Evolutionary conservation across 2,797 vertebrate genomes (phyloP).

Genomic region (Argentina silus): DNA sequence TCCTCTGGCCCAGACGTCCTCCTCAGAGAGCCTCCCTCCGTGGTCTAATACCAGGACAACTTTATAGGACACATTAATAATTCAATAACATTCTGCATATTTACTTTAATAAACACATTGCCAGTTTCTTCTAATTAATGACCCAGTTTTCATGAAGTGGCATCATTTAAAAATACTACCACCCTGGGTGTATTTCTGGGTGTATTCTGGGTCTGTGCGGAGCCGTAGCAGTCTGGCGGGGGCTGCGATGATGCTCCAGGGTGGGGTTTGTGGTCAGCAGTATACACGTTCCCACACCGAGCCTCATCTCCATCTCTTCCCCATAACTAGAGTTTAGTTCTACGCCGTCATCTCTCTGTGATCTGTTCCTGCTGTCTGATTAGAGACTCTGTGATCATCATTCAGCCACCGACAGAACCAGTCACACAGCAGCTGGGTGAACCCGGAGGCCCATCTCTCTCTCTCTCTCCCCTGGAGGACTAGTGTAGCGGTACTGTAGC

Average conservation of each 20-base stretch:
- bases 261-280: constrained; percentile 61
- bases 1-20: constrained; percentile 46
- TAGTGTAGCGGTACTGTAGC: constrained; percentile 41
- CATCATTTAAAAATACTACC: constrained; percentile 66
- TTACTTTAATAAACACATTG: constrained; percentile 60
- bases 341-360: constrained; percentile 11
- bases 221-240: constrained; percentile 48
- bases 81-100: constrained; percentile 58
- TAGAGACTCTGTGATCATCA: constrained; percentile 41
- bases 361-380: constrained; percentile 57
- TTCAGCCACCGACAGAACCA: constrained; percentile 51
- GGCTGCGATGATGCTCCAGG: constrained; percentile 45
- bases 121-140: constrained; percentile 62
- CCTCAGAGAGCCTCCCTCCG: constrained; percentile 32
- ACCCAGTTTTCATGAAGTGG: constrained; percentile 66
- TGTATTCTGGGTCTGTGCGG: constrained; percentile 44
- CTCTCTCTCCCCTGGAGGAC: constrained; percentile 51
- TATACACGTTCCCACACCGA: constrained; percentile 47
- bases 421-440: constrained; percentile 52
- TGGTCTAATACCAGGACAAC: constrained; percentile 46
- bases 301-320: constrained; percentile 9
- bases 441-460: constrained; percentile 56
- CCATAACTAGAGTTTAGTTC: background rate
- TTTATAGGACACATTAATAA: constrained; percentile 62
- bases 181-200: constrained; percentile 44